These are phyloP conservation scores for Parthenolecanium corni DNA, from an alignment of 2,888 invertebrate genomes.

Conservation along the genomic window DNA sequence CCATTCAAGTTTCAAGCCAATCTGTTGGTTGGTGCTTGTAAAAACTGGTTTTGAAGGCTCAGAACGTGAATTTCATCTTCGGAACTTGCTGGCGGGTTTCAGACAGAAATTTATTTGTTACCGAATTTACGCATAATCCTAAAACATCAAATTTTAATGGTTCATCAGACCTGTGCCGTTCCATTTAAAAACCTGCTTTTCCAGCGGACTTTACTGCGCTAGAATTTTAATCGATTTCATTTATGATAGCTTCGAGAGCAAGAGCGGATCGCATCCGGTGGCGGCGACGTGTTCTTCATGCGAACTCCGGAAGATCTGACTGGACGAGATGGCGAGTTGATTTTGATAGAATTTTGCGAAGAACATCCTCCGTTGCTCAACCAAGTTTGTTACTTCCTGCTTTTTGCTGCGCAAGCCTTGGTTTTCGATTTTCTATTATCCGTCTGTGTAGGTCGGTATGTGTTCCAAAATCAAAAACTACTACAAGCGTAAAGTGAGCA, in stretches of 20 bases:
- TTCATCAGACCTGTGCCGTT: too few species aligned
- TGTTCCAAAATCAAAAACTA: slow-evolving; percentile 97
- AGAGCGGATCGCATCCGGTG: slow-evolving; percentile 88
- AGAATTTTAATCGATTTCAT: slow-evolving; percentile 3
- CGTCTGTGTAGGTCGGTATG: slow-evolving; percentile 68
- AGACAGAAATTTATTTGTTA: too few species aligned
- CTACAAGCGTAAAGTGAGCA: slow-evolving; percentile 89
- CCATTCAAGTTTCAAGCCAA: too few species aligned
- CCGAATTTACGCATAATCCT: too few species aligned
- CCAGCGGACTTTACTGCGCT: too few species aligned
- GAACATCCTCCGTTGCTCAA: slow-evolving; percentile 95
- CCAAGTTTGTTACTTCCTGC: slow-evolving; percentile 53
- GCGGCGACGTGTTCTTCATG: slow-evolving; percentile 99
- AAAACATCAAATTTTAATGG: not conserved
- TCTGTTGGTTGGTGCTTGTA: too few species aligned
- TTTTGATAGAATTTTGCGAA: slow-evolving; percentile 91
- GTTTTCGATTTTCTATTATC: too few species aligned
- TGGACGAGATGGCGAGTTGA: slow-evolving; percentile 79
- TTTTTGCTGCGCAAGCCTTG: not conserved
- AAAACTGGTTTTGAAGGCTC: too few species aligned
- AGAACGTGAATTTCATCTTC: too few species aligned
- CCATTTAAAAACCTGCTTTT: too few species aligned
- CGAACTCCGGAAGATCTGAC: slow-evolving; percentile 87
- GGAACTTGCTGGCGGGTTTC: too few species aligned
- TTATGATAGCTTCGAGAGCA: slow-evolving; percentile 65